Base-by-base conservation (phyloP, 2,888 invertebrate genomes). In the Zootermopsis nevadensis region DNA sequence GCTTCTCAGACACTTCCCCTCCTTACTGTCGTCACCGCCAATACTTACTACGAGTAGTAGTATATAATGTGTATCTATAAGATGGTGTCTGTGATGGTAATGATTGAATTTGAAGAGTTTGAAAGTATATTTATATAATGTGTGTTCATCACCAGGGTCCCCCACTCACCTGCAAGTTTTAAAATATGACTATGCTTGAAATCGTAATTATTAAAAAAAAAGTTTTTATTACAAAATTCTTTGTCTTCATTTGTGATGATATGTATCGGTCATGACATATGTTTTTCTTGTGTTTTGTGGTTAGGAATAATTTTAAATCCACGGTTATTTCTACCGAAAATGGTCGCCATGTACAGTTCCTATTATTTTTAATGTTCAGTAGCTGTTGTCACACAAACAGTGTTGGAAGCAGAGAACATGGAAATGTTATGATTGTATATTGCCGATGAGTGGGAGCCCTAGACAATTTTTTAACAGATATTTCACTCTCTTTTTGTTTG, bases 111-210 rank as follows among this genome's bases (percentile, higher is more conserved):
- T 74, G 19, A 74, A 42, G 74, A 74, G 31, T 74, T 4, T 74
- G 74, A 42, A 74, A 27, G 74, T 74, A 74, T 35, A 74, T 74
- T 74, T 74, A 38, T 74, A 24, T 74, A 74, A n/a, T 42, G 38
- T 38, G 12, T 74, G 38, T 74, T 22, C 2, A 74, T 7, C 22
- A 74, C 19, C 74, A 74, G 38, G 74, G 74, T n/a, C 38, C 15
- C n/a, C 38, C n/a, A 38, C 74, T 74, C 74, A 74, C 7, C 1
- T n/a, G n/a, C 38, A 74, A 6, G 60, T 27, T 60, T 48, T 7
- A 60, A 12, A n/a, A 60, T 60, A 60, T 55, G 8, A 60, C 12
- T 60, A 12, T n/a, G 60, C 60, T 27, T 60, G n/a, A 60, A 60
- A 60, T n/a, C 60, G 4, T n/a, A 8, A 60, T 27, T 6, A 27